A percentile compares a stretch with the other conserved stretches of the same genome.
These are phyloP conservation scores for Poecilia velifera DNA, from an alignment of 2,797 vertebrate species.

Conservation along the genomic window DNA sequence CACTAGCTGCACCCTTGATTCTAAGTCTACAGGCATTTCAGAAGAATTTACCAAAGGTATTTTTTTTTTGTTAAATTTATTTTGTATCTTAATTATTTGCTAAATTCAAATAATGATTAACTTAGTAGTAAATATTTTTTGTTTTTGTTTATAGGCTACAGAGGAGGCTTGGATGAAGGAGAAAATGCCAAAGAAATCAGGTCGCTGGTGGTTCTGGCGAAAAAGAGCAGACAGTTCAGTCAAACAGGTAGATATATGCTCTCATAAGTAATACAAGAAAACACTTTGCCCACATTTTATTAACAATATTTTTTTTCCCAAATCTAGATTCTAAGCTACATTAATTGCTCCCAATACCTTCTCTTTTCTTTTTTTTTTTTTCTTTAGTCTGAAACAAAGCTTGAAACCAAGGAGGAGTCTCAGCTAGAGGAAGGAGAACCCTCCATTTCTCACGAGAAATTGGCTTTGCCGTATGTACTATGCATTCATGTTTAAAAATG, in stretches of 20 bases:
- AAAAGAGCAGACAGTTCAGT: conserved; percentile 90
- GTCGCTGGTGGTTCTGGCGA: conserved; percentile 99
- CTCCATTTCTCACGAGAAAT: conserved; percentile 81
- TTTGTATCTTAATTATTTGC: neutral
- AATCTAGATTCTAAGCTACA: neutral
- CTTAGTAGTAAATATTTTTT: neutral
- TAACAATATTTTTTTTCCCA: neutral
- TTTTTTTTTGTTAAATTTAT: neutral
- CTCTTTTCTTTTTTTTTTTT: neutral
- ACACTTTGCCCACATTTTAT: neutral
- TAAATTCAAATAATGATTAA: neutral
- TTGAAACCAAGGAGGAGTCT: conserved; percentile 87
- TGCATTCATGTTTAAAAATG: neutral
- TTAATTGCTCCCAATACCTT: neutral
- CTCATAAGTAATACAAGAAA: neutral
- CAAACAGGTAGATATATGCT: conserved; percentile 85
- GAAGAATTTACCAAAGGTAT: conserved; percentile 97
- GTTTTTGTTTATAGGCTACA: conserved; percentile 82
- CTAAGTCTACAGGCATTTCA: conserved; percentile 98
- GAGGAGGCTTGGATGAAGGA: conserved; percentile 98
- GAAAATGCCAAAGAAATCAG: conserved; percentile 99
- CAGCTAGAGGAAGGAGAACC: conserved; percentile 79
- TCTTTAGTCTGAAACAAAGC: conserved; percentile 87
- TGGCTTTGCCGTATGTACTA: conserved; percentile 74
- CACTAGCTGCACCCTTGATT: conserved; percentile 94